phyloP scores from a whole-genome alignment of 2,113 vertebrate genomes.

The Periophthalmus modestus region DNA sequence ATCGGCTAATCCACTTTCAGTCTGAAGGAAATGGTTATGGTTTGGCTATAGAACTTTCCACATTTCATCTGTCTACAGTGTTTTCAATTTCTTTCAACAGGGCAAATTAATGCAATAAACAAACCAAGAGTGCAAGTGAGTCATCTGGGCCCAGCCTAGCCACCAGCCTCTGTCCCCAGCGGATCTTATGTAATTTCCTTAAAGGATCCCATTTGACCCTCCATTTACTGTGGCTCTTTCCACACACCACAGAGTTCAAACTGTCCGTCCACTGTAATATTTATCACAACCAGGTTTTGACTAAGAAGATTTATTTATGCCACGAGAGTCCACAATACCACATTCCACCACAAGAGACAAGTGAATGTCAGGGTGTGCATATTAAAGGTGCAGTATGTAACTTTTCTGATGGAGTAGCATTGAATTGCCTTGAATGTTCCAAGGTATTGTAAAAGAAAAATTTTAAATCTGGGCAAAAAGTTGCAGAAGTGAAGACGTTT shows the following conservation, averaged over 20 bases:
- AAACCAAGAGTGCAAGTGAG: constrained; percentile 7
- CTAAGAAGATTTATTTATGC: neutral
- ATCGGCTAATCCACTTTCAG: neutral
- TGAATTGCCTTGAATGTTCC: too few relatives aligned
- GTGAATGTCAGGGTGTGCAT: neutral
- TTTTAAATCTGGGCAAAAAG: too few relatives aligned
- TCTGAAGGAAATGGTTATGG: neutral
- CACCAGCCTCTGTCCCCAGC: neutral
- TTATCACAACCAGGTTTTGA: constrained; percentile 22
- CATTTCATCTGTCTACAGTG: neutral
- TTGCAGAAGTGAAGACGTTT: too few relatives aligned
- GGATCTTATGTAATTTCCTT: neutral
- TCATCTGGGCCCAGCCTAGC: constrained; percentile 26
- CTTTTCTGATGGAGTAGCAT: too few relatives aligned
- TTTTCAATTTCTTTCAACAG: neutral
- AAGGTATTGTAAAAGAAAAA: too few relatives aligned
- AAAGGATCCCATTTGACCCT: neutral
- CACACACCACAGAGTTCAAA: constrained; percentile 4
- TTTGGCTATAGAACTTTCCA: neutral
- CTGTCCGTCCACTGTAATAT: constrained; percentile 16
- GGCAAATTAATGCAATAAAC: constrained; percentile 8
- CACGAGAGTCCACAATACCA: neutral
- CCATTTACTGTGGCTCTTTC: neutral
- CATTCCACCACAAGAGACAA: neutral
- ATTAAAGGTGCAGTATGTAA: neutral